Evolutionary conservation across 2,113 vertebrate genomes (phyloP).

Genomic region (Hippopotamus amphibius): DNA sequence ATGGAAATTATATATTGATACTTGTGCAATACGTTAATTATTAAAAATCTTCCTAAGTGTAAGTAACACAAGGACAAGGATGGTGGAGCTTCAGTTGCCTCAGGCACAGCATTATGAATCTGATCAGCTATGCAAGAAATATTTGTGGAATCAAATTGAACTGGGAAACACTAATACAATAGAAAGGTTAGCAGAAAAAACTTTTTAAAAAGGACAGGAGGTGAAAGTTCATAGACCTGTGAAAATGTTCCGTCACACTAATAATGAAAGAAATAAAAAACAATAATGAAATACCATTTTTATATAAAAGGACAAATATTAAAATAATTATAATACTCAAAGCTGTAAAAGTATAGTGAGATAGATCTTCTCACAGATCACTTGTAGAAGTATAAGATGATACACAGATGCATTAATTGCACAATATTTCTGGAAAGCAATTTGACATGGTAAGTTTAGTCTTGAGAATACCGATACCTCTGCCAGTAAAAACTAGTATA

Average conservation of each 20-base stretch:
- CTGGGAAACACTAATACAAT: neutral
- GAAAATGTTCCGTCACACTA: neutral
- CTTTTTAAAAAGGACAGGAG: slow-evolving; percentile 27
- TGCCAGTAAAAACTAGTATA: neutral
- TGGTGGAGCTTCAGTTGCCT: neutral
- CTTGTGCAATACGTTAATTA: neutral
- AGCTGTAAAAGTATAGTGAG: neutral
- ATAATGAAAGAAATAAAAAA: slow-evolving; percentile 2
- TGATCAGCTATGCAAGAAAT: neutral
- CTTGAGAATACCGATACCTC: neutral
- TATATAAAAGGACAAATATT: neutral
- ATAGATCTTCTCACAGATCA: neutral
- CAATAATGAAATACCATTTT: neutral
- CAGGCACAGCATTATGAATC: neutral
- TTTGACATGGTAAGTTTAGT: neutral
- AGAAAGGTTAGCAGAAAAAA: neutral
- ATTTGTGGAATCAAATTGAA: neutral
- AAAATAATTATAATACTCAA: slow-evolving; percentile 27
- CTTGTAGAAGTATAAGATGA: neutral
- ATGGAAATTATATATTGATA: neutral
- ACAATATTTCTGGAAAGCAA: neutral
- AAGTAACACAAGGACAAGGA: neutral
- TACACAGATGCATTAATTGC: neutral
- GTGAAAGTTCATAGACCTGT: neutral
- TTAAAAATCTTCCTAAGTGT: neutral